A percentile compares a stretch with the other conserved stretches of the same genome.
Conservation (phyloP, 2,888 invertebrate species). For the Belgica antarctica region DNA sequence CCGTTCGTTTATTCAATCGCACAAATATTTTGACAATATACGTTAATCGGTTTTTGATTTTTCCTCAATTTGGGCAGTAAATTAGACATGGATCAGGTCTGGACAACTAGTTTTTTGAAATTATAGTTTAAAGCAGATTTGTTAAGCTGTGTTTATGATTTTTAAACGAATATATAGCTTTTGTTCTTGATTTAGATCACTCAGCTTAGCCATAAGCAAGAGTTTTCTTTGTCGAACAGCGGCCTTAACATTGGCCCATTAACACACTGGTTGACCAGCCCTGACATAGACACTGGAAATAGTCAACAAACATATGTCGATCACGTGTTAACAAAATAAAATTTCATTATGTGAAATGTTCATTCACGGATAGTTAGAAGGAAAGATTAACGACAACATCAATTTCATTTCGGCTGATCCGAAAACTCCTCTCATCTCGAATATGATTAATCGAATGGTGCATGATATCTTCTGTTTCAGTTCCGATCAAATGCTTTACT, state of each 20-base stretch:
- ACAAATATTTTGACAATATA: slow-evolving; percentile 43
- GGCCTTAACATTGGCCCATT: no score
- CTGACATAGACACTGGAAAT: no score
- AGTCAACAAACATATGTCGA: slow-evolving; percentile 43
- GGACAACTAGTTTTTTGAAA: no score
- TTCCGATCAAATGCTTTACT: background rate
- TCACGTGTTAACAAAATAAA: slow-evolving; percentile 42
- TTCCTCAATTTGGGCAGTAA: slow-evolving; percentile 40
- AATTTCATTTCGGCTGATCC: no score
- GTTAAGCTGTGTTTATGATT: no score
- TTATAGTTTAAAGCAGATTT: no score
- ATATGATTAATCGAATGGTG: slow-evolving; percentile 35
- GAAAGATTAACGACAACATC: slow-evolving; percentile 21
- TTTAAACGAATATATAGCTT: no score
- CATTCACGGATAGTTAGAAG: background rate
- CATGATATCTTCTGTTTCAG: background rate
- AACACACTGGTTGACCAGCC: background rate
- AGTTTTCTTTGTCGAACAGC: no score
- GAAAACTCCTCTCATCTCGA: slow-evolving; percentile 15
- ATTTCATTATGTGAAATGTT: slow-evolving; percentile 3
- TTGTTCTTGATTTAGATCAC: no score
- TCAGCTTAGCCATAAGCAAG: no score
- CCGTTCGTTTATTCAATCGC: no score
- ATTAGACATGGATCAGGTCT: no score
- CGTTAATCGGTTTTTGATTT: slow-evolving; percentile 43